A percentile compares a stretch with the other conserved stretches of the same genome.
These are phyloP conservation scores for Mola mola DNA, from an alignment of 2,113 vertebrate species.

Conservation along the genomic window DNA sequence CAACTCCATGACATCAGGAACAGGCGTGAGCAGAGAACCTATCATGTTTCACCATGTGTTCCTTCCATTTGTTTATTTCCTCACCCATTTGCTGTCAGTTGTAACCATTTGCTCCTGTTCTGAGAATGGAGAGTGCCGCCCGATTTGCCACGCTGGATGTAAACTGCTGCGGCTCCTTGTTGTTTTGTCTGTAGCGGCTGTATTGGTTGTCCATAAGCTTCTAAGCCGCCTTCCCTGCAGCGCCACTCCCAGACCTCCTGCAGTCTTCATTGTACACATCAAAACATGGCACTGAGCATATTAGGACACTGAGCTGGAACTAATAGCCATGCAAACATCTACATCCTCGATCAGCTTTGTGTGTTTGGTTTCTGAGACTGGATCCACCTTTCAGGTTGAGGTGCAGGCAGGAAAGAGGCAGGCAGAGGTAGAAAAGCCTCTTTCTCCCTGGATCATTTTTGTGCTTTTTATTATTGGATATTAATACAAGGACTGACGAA, in stretches of 20 bases:
- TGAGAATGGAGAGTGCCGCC: not conserved
- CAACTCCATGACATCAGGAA: constrained; percentile 3
- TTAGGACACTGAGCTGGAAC: constrained; percentile 39
- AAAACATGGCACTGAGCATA: constrained; percentile 53
- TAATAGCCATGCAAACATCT: constrained; percentile 23
- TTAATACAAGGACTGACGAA: too few species aligned
- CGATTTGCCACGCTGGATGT: constrained; percentile 19
- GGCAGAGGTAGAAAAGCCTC: constrained; percentile 1
- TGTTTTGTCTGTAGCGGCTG: constrained; percentile 67
- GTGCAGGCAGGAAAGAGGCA: constrained; percentile 11
- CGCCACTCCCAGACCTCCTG: constrained; percentile 52
- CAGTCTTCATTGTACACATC: constrained; percentile 63
- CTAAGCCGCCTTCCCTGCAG: constrained; percentile 60
- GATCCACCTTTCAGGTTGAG: constrained; percentile 21
- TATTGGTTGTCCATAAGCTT: constrained; percentile 62
- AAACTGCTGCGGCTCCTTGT: constrained; percentile 16
- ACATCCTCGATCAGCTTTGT: constrained; percentile 18
- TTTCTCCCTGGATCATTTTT: not conserved
- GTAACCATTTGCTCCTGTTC: constrained; percentile 41
- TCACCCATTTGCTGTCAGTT: constrained; percentile 6
- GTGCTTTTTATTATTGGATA: too few species aligned
- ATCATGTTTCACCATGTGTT: not conserved
- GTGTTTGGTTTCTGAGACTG: constrained; percentile 15
- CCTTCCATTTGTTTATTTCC: not conserved
- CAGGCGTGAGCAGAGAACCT: not conserved